These are phyloP conservation scores for Labia minor DNA, from an alignment of 2,888 invertebrate genomes.

Conservation along the genomic window DNA sequence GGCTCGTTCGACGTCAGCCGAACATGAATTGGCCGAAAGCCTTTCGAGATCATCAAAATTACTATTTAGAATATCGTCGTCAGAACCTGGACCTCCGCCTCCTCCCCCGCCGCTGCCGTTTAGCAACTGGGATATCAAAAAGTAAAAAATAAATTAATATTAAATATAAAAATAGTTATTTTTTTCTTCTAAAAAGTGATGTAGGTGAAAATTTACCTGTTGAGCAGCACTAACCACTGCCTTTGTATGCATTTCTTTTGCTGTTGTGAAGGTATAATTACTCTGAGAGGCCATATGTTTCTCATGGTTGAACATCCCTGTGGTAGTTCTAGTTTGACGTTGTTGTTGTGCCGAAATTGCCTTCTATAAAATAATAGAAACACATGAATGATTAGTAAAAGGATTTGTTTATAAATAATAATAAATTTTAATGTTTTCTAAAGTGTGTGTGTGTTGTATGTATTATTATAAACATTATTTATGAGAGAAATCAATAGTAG, in stretches of 20 bases:
- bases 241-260: slow-evolving; percentile 59
- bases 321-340: slow-evolving; percentile 63
- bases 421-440: not conserved
- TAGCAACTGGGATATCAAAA: slow-evolving; percentile 51
- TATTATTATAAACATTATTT: no score
- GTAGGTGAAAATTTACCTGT: slow-evolving; percentile 26
- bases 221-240: slow-evolving; percentile 34
- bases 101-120: slow-evolving; percentile 44
- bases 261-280: slow-evolving; percentile 60
- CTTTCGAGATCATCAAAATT: slow-evolving; percentile 69
- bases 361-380: slow-evolving; percentile 33
- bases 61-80: slow-evolving; percentile 55
- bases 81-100: slow-evolving; percentile 43
- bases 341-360: slow-evolving; percentile 57
- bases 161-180: not conserved
- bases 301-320: slow-evolving; percentile 60
- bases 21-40: slow-evolving; percentile 59
- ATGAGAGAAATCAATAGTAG: no score
- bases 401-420: not conserved
- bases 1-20: slow-evolving; percentile 68
- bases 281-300: slow-evolving; percentile 67
- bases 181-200: not conserved
- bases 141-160: slow-evolving; percentile 23
- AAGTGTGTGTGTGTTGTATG: not conserved
- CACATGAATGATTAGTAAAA: not conserved